Evolutionary conservation across 2,113 vertebrate genomes (phyloP), one percentile per base, ranked within the genome.

Genomic region (Nyctibius bracteatus): DNA sequence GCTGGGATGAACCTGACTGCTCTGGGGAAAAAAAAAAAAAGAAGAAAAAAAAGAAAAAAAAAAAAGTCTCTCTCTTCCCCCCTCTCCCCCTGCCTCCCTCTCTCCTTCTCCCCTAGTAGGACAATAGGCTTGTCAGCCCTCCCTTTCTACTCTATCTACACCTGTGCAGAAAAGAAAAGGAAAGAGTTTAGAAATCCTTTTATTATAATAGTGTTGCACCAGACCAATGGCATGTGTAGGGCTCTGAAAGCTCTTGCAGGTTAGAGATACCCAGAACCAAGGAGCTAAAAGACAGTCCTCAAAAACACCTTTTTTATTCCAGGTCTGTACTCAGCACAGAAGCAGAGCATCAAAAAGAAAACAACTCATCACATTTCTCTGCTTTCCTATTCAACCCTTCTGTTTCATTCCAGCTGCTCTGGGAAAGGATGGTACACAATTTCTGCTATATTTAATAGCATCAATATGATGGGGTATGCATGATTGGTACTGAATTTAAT

Each of bases 41-140:
- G 18, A 10, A 23, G 1, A 2, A 8, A 21, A 0, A 17, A 33
- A 21, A 28, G 19, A 8, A 27, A 33, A 14, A n/a, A n/a, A n/a
- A n/a, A n/a, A n/a, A n/a, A n/a, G 2, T 12, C 1, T 66, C 8
- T 55, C 12, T 79, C 12, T 71, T 43, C 17, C 6, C 3, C 18
- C 10, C 3, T 24, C 9, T 44, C 41, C 14, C 6, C 5, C 27
- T 5, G 3, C 2, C 5, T 67, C 20, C 20, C n/a, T 55, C 39
- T 54, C 13, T n/a, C 2, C 21, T 90, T 77, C 30, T 65, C 6
- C 35, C 5, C 30, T 17, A 51, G 18, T 5, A 51, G 10, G 12
- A 57, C 4, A 84, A 23, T 18, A 49, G 12, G 10, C 30, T 78
- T 78, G 43, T 44, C 43, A 81, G 28, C 21, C 14, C n/a, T 41